A percentile compares a stretch with the other conserved stretches of the same genome.
These are phyloP conservation scores for Nymphalis polychloros DNA, from an alignment of 2,888 invertebrate species.

Conservation along the genomic window DNA sequence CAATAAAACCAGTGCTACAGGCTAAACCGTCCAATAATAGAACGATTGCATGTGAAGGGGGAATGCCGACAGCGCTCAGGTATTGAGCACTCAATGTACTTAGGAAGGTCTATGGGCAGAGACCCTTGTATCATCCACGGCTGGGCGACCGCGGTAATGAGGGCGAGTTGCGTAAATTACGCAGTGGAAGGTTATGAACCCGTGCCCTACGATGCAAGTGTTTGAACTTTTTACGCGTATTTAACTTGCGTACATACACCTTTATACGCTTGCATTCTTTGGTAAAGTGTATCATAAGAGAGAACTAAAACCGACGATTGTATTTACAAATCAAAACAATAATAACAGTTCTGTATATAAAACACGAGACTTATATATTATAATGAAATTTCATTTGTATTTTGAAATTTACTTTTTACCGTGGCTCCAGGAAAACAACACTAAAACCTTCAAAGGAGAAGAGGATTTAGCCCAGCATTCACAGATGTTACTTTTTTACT, in stretches of 20 bases:
- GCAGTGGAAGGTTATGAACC: slow-evolving; percentile 55
- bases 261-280: not conserved
- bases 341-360: too few relatives aligned
- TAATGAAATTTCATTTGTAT: too few relatives aligned
- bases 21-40: slow-evolving; percentile 21
- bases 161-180: slow-evolving; percentile 75
- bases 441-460: too few relatives aligned
- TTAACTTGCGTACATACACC: slow-evolving; percentile 47
- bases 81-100: slow-evolving; percentile 14
- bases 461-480: too few relatives aligned
- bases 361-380: too few relatives aligned
- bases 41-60: slow-evolving; percentile 24
- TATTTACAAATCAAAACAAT: too few relatives aligned
- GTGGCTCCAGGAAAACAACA: too few relatives aligned
- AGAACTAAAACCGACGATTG: not conserved
- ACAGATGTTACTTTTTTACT: too few relatives aligned
- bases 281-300: not conserved
- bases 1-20: slow-evolving; percentile 23
- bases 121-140: slow-evolving; percentile 23
- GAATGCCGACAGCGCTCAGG: slow-evolving; percentile 12
- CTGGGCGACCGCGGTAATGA: slow-evolving; percentile 61
- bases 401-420: too few relatives aligned
- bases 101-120: slow-evolving; percentile 2
- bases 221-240: slow-evolving; percentile 77
- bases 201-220: slow-evolving; percentile 53